Percentiles rank a stretch among this genome's conserved stretches.
Evolutionary conservation across 2,113 vertebrate genomes (phyloP).

Genomic region (Cyprinodon variegatus): DNA sequence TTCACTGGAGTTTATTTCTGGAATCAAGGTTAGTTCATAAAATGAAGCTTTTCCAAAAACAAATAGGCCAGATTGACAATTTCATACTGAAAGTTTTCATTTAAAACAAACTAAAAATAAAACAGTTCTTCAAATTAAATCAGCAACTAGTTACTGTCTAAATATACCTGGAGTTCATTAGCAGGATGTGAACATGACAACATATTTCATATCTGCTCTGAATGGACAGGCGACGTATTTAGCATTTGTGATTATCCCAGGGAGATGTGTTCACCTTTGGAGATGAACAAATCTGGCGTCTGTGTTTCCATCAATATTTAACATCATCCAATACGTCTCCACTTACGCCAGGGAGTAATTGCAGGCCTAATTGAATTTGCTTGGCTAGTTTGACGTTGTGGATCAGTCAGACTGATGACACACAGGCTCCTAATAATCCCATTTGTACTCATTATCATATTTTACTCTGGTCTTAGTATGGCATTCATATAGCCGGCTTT

Average conservation of each 20-base stretch:
- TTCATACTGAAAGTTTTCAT: not conserved
- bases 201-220: constrained; percentile 2
- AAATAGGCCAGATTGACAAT: not conserved
- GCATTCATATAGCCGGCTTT: constrained; percentile 58
- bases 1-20: not conserved
- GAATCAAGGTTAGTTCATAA: not conserved
- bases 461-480: constrained; percentile 71
- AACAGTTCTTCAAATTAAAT: not conserved
- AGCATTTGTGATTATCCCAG: constrained; percentile 71
- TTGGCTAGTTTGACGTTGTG: constrained; percentile 81
- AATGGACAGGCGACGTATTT: constrained; percentile 47
- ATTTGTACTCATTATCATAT: constrained; percentile 82
- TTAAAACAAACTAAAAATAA: not conserved
- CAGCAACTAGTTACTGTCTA: too few species aligned
- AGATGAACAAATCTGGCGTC: constrained; percentile 79
- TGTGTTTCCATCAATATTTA: constrained; percentile 82
- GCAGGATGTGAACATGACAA: not conserved
- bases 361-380: constrained; percentile 84
- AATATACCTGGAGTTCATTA: not conserved
- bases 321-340: constrained; percentile 78
- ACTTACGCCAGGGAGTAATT: constrained; percentile 79
- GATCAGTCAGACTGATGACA: constrained; percentile 82
- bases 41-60: not conserved
- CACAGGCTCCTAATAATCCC: constrained; percentile 80
- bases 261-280: constrained; percentile 79